Conservation (phyloP, 2,888 invertebrate genomes). For the Paralinhomoeus sp. region DNA sequence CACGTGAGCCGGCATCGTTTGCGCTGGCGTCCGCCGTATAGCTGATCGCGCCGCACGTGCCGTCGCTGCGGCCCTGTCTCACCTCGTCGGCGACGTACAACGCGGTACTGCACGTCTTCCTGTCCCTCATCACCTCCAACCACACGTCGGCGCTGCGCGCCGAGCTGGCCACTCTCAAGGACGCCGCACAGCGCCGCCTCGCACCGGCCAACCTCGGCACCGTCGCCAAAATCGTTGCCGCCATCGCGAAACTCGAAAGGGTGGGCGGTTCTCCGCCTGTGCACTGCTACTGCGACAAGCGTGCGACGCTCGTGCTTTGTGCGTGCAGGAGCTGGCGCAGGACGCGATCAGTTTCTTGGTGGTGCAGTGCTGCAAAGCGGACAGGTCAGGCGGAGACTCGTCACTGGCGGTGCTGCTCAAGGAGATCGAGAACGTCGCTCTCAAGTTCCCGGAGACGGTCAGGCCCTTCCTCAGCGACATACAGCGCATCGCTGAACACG, state of each 20-base stretch:
- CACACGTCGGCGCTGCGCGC: conserved; percentile 6
- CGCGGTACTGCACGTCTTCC: conserved; percentile 47
- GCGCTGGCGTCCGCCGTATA: too few relatives aligned
- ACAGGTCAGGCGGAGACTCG: conserved; percentile 36
- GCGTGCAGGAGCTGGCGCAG: conserved; percentile 46
- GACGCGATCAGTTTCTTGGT: conserved; percentile 58
- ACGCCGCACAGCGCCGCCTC: conserved; percentile 6
- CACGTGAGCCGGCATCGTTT: not conserved
- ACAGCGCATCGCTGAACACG: too few relatives aligned
- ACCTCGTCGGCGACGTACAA: conserved; percentile 37
- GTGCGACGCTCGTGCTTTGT: too few relatives aligned
- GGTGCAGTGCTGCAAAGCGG: conserved; percentile 46
- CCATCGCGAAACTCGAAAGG: conserved; percentile 27
- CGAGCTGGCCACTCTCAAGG: conserved; percentile 9
- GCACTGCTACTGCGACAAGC: not conserved
- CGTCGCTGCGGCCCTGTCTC: conserved; percentile 55
- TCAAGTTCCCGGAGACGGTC: too few relatives aligned
- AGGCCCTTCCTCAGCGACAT: too few relatives aligned
- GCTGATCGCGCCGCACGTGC: conserved; percentile 54
- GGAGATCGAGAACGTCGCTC: not conserved
- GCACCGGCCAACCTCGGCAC: conserved; percentile 11
- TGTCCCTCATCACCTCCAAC: conserved; percentile 29
- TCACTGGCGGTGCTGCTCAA: conserved; percentile 36
- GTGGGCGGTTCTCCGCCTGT: conserved; percentile 15
- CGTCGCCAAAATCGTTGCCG: conserved; percentile 27